Percentiles rank a stretch among this genome's conserved stretches.
Evolutionary conservation across 2,888 invertebrate genomes (phyloP).

Genomic region (Leptopilina drosophilae): DNA sequence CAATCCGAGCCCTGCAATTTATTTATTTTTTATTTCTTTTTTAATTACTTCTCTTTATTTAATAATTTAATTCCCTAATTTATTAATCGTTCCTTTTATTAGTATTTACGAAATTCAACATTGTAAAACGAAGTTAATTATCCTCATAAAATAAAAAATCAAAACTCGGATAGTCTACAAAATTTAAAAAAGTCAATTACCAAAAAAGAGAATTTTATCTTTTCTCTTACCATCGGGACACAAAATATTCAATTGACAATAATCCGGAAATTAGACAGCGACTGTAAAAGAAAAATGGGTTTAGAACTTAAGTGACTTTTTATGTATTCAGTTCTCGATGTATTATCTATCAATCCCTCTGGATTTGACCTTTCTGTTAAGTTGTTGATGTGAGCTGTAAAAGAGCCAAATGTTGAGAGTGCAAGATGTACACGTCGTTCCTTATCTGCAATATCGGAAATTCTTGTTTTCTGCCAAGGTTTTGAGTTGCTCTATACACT

Average conservation of each 20-base stretch:
- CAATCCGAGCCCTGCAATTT: too few species aligned
- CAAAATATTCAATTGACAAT: background rate
- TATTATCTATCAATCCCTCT: slow-evolving; percentile 18
- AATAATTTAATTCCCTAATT: too few species aligned
- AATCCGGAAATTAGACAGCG: slow-evolving; percentile 48
- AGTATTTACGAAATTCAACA: too few species aligned
- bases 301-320: slow-evolving; percentile 68
- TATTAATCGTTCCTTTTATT: too few species aligned
- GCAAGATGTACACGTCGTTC: slow-evolving; percentile 21
- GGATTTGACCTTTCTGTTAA: background rate
- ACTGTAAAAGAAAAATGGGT: slow-evolving; percentile 63
- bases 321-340: slow-evolving; percentile 56
- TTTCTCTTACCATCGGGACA: too few species aligned
- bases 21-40: too few species aligned
- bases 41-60: too few species aligned
- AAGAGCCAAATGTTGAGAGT: slow-evolving; percentile 34
- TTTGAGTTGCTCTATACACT: slow-evolving; percentile 25
- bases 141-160: too few species aligned
- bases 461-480: slow-evolving; percentile 30
- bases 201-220: too few species aligned
- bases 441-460: slow-evolving; percentile 30
- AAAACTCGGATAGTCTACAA: too few species aligned
- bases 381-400: slow-evolving; percentile 27
- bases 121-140: too few species aligned
- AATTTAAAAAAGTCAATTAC: too few species aligned